These are phyloP conservation scores for Malaclemys terrapin DNA, from an alignment of 2,113 vertebrate species.

Conservation along the genomic window DNA sequence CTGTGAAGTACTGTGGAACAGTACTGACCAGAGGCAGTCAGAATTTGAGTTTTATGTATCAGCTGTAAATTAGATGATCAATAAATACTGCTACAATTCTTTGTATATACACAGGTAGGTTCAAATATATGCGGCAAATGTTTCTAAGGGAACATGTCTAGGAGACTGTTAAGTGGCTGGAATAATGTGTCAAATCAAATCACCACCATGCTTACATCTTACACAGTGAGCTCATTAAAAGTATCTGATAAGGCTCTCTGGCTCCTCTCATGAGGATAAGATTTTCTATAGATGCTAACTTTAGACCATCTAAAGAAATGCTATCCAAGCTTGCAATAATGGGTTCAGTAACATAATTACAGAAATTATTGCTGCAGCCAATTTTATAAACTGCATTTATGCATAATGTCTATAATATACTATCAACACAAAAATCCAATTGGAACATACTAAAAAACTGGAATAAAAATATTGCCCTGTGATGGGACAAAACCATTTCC, in stretches of 20 bases:
- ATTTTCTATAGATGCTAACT: conserved; percentile 50
- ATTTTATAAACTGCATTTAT: conserved; percentile 56
- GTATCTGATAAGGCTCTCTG: conserved; percentile 42
- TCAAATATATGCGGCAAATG: not conserved
- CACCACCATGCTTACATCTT: not conserved
- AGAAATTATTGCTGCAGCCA: conserved; percentile 60
- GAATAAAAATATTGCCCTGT: conserved; percentile 35
- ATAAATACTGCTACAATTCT: not conserved
- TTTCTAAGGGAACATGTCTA: not conserved
- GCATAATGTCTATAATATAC: conserved; percentile 37
- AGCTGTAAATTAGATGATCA: not conserved
- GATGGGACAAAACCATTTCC: conserved; percentile 42
- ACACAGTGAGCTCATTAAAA: conserved; percentile 50
- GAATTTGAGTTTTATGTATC: not conserved
- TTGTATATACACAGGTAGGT: not conserved
- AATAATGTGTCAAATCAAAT: conserved; percentile 9
- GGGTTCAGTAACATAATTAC: conserved; percentile 33
- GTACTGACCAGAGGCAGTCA: not conserved
- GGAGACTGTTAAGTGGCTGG: not conserved
- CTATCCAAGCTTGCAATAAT: not conserved
- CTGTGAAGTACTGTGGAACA: not conserved
- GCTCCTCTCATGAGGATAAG: conserved; percentile 42
- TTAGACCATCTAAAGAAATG: conserved; percentile 46
- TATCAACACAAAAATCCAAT: conserved; percentile 26
- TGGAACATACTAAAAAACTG: conserved; percentile 36